phyloP scores from a whole-genome alignment of 2,113 vertebrate genomes.

The Chlorodrepanis virens region DNA sequence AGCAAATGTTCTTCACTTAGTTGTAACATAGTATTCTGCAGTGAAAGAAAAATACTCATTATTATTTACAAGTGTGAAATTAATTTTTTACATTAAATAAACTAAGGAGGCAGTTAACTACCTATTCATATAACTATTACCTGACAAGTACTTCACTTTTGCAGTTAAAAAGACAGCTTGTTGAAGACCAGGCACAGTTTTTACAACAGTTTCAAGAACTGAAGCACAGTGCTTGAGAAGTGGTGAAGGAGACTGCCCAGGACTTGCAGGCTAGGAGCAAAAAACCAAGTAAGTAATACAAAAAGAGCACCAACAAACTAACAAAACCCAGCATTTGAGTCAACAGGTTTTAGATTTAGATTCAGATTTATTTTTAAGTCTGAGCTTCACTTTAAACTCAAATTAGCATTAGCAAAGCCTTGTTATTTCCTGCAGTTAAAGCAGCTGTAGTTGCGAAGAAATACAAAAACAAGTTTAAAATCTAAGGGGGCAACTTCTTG shows the following conservation, averaged over 20 bases:
- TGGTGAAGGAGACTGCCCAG: constrained; percentile 81
- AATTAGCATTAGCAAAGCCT: background rate
- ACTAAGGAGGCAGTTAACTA: background rate
- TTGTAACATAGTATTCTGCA: background rate
- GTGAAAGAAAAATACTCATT: background rate
- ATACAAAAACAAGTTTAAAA: background rate
- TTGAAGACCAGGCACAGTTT: constrained; percentile 87
- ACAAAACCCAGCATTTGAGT: background rate
- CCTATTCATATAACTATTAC: constrained; percentile 61
- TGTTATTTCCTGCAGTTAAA: background rate
- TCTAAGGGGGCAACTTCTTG: background rate
- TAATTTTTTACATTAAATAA: background rate
- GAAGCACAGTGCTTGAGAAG: constrained; percentile 86
- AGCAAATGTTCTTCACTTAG: background rate
- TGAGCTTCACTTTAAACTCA: background rate
- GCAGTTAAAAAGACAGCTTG: constrained; percentile 87
- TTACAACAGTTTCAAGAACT: constrained; percentile 88
- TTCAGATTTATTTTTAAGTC: background rate
- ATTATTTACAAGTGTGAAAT: background rate
- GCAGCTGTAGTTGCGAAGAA: background rate
- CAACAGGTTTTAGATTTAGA: background rate
- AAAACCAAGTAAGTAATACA: background rate
- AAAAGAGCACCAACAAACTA: background rate
- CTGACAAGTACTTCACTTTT: constrained; percentile 92
- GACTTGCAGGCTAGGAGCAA: constrained; percentile 77